A percentile compares a stretch with the other conserved stretches of the same genome.
Evolutionary conservation across 2,113 vertebrate species (phyloP).

Genomic region (Upupa epops): DNA sequence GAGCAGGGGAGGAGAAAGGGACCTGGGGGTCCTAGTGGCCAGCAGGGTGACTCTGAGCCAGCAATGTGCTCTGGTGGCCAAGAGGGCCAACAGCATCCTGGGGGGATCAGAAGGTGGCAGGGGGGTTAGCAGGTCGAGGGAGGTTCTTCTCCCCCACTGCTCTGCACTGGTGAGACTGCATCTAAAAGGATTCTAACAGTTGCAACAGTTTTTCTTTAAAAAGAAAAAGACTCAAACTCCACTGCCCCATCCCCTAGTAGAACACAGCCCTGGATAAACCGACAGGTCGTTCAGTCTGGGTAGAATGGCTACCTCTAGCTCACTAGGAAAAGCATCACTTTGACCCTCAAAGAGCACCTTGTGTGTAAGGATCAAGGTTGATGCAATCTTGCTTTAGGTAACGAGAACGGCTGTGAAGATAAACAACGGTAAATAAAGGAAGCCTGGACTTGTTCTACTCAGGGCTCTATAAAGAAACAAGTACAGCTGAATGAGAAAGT

Average conservation of each 20-base stretch:
- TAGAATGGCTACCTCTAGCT: background rate
- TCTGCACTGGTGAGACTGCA: too few relatives aligned
- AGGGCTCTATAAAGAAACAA: background rate
- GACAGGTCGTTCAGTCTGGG: background rate
- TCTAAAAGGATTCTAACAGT: too few relatives aligned
- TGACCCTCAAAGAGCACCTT: accelerated
- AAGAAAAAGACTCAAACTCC: background rate
- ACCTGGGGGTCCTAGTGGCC: too few relatives aligned
- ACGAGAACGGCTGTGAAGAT: background rate
- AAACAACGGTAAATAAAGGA: background rate
- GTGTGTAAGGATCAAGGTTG: background rate
- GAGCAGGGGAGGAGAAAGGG: too few relatives aligned
- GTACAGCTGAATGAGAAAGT: background rate
- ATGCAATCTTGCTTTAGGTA: background rate
- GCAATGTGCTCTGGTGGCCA: too few relatives aligned
- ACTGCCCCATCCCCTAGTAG: background rate
- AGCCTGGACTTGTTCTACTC: background rate
- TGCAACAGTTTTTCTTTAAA: background rate
- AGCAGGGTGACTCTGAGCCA: too few relatives aligned
- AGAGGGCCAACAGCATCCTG: too few relatives aligned
- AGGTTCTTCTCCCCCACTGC: too few relatives aligned
- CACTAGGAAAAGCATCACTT: background rate
- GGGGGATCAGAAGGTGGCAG: too few relatives aligned
- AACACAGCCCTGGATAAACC: background rate
- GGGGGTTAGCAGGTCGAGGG: too few relatives aligned